These are phyloP conservation scores for Brachyistius frenatus DNA, from an alignment of 2,113 vertebrate genomes.

Conservation along the genomic window DNA sequence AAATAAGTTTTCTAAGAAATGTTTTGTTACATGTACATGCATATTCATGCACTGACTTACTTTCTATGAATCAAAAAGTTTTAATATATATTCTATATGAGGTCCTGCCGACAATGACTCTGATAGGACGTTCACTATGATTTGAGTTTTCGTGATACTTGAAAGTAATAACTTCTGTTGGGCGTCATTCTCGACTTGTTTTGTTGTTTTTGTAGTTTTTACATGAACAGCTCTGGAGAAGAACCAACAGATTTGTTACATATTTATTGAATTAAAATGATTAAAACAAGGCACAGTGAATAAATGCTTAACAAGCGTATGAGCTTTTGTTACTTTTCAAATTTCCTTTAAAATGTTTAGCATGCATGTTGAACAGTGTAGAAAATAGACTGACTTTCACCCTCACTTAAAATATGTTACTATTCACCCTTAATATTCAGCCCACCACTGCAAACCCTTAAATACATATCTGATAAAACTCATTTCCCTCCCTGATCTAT, in stretches of 20 bases:
- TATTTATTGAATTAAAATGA: constrained; percentile 88
- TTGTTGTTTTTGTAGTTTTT: constrained; percentile 43
- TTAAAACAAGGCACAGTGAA: constrained; percentile 84
- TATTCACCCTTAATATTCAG: constrained; percentile 39
- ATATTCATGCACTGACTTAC: constrained; percentile 82
- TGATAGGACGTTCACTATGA: constrained; percentile 42
- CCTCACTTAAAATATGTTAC: constrained; percentile 52
- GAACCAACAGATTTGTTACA: constrained; percentile 79
- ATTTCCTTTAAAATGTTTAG: constrained; percentile 72
- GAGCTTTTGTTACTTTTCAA: constrained; percentile 63
- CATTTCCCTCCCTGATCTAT: constrained; percentile 61
- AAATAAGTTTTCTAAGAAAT: constrained; percentile 76
- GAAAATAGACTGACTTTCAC: constrained; percentile 69
- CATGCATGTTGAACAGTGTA: constrained; percentile 75
- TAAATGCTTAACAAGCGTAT: constrained; percentile 77
- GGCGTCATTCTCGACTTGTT: constrained; percentile 32
- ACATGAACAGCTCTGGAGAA: constrained; percentile 56
- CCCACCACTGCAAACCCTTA: constrained; percentile 81
- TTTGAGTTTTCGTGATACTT: constrained; percentile 67
- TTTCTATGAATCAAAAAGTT: constrained; percentile 79
- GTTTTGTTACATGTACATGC: constrained; percentile 79
- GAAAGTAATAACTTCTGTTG: constrained; percentile 54
- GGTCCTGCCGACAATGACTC: constrained; percentile 54
- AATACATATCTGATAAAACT: constrained; percentile 81
- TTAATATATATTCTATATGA: constrained; percentile 71